A percentile compares a stretch with the other conserved stretches of the same genome.
phyloP scores from a whole-genome alignment of 1,140 invertebrate genomes.

The Dysdera silvatica region DNA sequence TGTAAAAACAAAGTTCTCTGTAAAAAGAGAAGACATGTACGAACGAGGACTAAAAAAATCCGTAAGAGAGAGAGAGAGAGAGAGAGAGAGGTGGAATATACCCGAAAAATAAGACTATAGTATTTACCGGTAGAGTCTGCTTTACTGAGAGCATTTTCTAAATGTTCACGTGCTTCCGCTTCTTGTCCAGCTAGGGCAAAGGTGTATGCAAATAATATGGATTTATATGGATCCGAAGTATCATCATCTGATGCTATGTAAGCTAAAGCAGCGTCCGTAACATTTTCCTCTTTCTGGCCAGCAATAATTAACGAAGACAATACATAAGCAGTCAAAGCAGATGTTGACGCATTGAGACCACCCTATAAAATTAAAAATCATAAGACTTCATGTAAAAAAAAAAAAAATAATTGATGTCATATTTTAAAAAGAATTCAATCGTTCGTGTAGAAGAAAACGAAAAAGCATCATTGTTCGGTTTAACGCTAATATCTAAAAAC shows the following conservation, averaged over 20 bases:
- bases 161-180: conserved; percentile 17
- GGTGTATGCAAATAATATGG: conserved; percentile 53
- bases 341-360: conserved; percentile 54
- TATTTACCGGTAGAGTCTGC: conserved; percentile 19
- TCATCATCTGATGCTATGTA: conserved; percentile 49
- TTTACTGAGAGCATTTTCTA: conserved; percentile 28
- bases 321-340: conserved; percentile 59
- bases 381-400: neutral
- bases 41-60: too few species aligned
- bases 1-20: too few species aligned
- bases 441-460: too few species aligned
- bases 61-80: too few species aligned
- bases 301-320: conserved; percentile 57
- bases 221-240: conserved; percentile 49
- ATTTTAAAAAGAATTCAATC: too few species aligned
- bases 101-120: neutral
- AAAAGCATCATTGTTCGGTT: too few species aligned
- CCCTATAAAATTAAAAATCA: conserved; percentile 45
- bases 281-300: conserved; percentile 39
- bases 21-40: too few species aligned
- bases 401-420: too few species aligned
- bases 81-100: too few species aligned
- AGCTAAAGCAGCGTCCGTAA: conserved; percentile 49
- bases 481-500: too few species aligned
- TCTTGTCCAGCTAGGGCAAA: conserved; percentile 50